Conservation (phyloP, 2,888 invertebrate species). For the Eilema griseolum region DNA sequence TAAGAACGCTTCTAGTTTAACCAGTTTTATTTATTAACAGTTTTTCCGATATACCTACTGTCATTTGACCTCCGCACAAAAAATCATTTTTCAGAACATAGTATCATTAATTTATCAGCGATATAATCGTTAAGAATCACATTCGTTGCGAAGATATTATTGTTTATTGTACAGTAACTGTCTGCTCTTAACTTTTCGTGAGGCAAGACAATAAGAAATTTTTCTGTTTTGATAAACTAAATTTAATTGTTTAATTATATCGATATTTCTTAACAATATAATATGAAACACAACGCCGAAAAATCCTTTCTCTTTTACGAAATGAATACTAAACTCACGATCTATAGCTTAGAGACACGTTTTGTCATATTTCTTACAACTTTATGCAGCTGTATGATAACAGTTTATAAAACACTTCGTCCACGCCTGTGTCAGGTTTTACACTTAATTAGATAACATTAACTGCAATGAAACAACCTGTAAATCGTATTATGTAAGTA, state of each 20-base stretch:
- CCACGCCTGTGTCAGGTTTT: too few relatives aligned
- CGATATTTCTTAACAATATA: not conserved
- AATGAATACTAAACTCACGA: conserved; percentile 14
- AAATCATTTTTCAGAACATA: not conserved
- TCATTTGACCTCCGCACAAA: conserved; percentile 2
- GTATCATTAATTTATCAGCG: not conserved
- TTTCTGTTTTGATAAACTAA: not conserved
- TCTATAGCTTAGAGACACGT: not conserved
- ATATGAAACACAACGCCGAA: not conserved
- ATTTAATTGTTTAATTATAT: not conserved
- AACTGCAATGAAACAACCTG: not conserved
- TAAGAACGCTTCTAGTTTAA: not conserved
- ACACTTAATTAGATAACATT: not conserved
- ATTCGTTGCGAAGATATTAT: not conserved
- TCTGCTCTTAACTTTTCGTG: conserved; percentile 7
- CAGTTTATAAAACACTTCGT: not conserved
- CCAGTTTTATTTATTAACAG: not conserved
- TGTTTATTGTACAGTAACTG: not conserved
- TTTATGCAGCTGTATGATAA: not conserved
- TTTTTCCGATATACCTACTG: not conserved
- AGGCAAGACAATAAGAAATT: not conserved
- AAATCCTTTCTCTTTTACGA: conserved; percentile 12
- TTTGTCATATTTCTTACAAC: not conserved
- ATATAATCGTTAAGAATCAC: not conserved
- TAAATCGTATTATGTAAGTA: not conserved